Conservation (phyloP, 2,797 vertebrate species). For the Dicrostonyx torquatus region DNA sequence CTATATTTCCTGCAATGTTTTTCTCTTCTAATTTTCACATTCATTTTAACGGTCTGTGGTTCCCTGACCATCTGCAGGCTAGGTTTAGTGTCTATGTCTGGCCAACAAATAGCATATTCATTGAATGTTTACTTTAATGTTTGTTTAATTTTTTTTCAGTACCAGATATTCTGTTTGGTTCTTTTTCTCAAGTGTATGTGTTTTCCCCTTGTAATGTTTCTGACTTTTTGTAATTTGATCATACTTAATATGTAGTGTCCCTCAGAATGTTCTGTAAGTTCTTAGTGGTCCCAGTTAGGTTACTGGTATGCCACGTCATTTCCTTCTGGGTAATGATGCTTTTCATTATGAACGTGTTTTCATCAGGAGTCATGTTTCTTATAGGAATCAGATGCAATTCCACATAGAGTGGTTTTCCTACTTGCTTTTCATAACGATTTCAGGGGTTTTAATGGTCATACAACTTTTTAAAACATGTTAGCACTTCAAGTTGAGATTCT, state of each 20-base stretch:
- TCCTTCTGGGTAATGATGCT: not conserved
- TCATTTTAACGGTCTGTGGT: not conserved
- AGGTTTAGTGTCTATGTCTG: not conserved
- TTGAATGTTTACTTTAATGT: not conserved
- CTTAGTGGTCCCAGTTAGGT: not conserved
- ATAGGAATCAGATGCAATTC: not conserved
- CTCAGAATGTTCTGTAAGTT: not conserved
- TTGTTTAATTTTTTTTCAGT: not conserved
- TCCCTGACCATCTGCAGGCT: not conserved
- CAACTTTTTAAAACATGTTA: not conserved
- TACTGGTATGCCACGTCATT: not conserved
- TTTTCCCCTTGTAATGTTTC: not conserved
- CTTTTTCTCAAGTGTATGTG: not conserved
- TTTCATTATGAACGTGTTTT: not conserved
- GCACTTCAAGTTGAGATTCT: not conserved
- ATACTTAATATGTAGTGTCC: not conserved
- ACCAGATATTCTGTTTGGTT: not conserved
- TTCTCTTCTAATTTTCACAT: not conserved
- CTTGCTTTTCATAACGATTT: not conserved
- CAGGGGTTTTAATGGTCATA: not conserved
- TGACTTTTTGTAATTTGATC: not conserved
- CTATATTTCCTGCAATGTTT: not conserved
- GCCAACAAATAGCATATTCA: not conserved
- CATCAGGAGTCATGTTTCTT: not conserved
- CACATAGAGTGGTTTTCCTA: not conserved